phyloP scores from a whole-genome alignment of 2,888 invertebrate genomes.

The Pasiphila rectangulata region DNA sequence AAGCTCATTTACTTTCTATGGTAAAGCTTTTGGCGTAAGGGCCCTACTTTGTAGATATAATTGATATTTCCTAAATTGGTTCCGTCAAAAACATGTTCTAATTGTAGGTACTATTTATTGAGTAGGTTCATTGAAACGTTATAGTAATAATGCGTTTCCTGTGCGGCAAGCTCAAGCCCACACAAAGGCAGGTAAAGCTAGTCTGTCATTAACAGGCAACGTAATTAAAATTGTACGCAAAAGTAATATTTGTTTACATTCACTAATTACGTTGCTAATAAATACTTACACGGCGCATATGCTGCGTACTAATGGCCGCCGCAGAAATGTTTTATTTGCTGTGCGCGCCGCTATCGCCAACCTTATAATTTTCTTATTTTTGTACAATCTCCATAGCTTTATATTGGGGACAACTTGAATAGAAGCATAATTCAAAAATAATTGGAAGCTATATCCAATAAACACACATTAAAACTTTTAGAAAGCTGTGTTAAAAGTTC shows the following conservation, averaged over 20 bases:
- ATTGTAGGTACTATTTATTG: conserved; percentile 19
- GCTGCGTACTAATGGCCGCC: conserved; percentile 58
- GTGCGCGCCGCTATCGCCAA: conserved; percentile 45
- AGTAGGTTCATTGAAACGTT: neutral
- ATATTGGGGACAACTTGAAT: conserved; percentile 31
- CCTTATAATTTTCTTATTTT: conserved; percentile 64
- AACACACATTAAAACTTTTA: too few species aligned
- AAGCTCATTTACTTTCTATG: too few species aligned
- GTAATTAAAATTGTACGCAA: conserved; percentile 73
- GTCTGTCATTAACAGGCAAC: conserved; percentile 57
- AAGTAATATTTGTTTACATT: conserved; percentile 77
- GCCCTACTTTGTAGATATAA: neutral
- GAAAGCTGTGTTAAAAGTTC: too few species aligned
- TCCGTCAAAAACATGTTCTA: conserved; percentile 34
- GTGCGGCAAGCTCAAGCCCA: conserved; percentile 35
- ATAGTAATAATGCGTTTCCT: conserved; percentile 39
- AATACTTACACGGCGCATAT: conserved; percentile 75
- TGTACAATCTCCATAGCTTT: conserved; percentile 53
- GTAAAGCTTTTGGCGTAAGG: too few species aligned
- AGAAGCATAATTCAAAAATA: neutral
- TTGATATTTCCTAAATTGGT: conserved; percentile 18
- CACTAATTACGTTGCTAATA: conserved; percentile 75
- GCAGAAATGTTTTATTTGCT: conserved; percentile 64
- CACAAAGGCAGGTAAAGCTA: conserved; percentile 39
- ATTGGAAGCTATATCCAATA: too few species aligned